Evolutionary conservation across 2,888 invertebrate species (phyloP).

Genomic region (Furcula furcula): DNA sequence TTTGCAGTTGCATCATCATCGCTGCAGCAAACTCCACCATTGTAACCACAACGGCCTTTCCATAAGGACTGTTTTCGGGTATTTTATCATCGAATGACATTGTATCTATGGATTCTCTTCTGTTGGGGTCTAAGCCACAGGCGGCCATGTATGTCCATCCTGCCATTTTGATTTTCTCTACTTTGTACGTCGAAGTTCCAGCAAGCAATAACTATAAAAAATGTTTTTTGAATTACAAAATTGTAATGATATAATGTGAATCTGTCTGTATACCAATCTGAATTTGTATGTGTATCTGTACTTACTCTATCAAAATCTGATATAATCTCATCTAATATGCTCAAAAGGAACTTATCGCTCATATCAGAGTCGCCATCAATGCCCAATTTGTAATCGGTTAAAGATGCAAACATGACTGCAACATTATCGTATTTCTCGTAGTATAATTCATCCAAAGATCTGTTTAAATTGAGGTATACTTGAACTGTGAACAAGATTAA

Average conservation of each 20-base stretch:
- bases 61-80: conserved; percentile 58
- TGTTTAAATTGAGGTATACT: conserved; percentile 87
- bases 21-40: conserved; percentile 77
- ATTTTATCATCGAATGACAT: conserved; percentile 35
- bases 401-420: conserved; percentile 97
- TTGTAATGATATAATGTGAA: too few relatives aligned
- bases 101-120: conserved; percentile 82
- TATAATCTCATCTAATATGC: conserved; percentile 94
- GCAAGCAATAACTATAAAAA: conserved; percentile 83
- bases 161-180: conserved; percentile 98
- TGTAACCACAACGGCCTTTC: conserved; percentile 64
- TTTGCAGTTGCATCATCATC: conserved; percentile 76
- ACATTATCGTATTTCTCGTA: conserved; percentile 94
- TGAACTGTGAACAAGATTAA: conserved; percentile 85
- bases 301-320: conserved; percentile 94
- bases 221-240: too few relatives aligned
- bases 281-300: too few relatives aligned
- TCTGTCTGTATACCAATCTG: not conserved
- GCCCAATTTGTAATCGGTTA: conserved; percentile 90
- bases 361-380: conserved; percentile 85
- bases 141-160: conserved; percentile 99
- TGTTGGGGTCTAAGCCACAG: conserved; percentile 91
- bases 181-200: conserved; percentile 83
- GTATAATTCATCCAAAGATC: conserved; percentile 89
- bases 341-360: conserved; percentile 84